Conservation (phyloP, 2,113 vertebrate species). For the Copsychus sechellarum region DNA sequence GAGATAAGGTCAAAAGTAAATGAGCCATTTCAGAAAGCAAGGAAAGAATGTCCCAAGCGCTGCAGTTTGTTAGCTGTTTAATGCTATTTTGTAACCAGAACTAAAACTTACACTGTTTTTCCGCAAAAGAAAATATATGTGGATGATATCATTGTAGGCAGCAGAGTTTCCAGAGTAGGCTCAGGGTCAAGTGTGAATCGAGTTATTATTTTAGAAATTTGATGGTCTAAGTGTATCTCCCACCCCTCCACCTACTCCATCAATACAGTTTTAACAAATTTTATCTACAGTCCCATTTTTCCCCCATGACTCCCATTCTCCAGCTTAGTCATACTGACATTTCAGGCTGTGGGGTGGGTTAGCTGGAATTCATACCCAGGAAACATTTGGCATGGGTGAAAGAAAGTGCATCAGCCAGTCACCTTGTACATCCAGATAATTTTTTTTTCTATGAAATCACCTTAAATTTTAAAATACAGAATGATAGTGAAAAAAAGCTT, state of each 20-base stretch:
- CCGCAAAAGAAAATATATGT: not conserved
- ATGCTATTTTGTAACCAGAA: conserved; percentile 38
- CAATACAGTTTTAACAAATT: conserved; percentile 23
- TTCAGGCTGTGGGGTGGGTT: not conserved
- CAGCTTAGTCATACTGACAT: conserved; percentile 50
- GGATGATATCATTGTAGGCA: conserved; percentile 55
- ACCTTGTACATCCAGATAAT: not conserved
- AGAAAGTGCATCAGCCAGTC: not conserved
- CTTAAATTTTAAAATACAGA: not conserved
- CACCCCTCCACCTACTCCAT: conserved; percentile 34
- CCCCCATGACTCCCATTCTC: conserved; percentile 24
- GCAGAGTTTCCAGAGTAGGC: conserved; percentile 55
- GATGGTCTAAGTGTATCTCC: conserved; percentile 25
- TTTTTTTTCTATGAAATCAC: not conserved
- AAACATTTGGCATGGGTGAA: not conserved
- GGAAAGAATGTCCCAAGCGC: conserved; percentile 49
- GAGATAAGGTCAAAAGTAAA: conserved; percentile 68
- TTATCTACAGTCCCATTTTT: conserved; percentile 29
- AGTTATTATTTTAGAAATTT: conserved; percentile 46
- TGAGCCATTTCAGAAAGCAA: conserved; percentile 48
- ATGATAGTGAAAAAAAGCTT: not conserved
- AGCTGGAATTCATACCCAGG: not conserved
- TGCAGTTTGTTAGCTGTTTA: conserved; percentile 35
- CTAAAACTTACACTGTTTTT: conserved; percentile 39
- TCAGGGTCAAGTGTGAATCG: conserved; percentile 50